These are phyloP conservation scores for Athalia circularis DNA, from an alignment of 2,888 invertebrate genomes.

Conservation along the genomic window DNA sequence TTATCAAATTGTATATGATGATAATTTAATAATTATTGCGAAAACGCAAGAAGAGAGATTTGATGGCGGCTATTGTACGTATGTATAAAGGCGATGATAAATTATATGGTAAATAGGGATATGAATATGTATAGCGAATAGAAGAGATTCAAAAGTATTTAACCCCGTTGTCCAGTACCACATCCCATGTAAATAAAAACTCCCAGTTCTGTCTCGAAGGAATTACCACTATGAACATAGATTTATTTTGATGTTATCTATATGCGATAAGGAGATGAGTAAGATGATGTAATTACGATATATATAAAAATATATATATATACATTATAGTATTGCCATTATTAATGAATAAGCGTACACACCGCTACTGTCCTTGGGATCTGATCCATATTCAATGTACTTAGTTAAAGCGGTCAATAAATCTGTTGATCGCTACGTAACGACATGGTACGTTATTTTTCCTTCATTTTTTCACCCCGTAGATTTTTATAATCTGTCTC, in stretches of 20 bases:
- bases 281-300: constrained; percentile 21
- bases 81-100: constrained; percentile 4
- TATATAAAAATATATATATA: constrained; percentile 26
- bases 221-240: constrained; percentile 68
- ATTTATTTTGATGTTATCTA: constrained; percentile 74
- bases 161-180: constrained; percentile 31
- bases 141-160: constrained; percentile 43
- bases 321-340: constrained; percentile 46
- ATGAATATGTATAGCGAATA: constrained; percentile 40
- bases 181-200: constrained; percentile 51
- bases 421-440: constrained; percentile 63
- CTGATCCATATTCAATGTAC: constrained; percentile 71
- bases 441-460: background rate
- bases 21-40: constrained; percentile 31
- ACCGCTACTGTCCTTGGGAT: constrained; percentile 67
- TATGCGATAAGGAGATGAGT: constrained; percentile 49
- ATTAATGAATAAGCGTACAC: constrained; percentile 59
- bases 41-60: constrained; percentile 9
- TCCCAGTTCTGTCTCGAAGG: constrained; percentile 59
- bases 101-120: constrained; percentile 43
- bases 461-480: background rate
- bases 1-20: constrained; percentile 1
- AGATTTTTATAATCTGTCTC: background rate
- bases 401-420: constrained; percentile 71
- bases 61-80: background rate